Evolutionary conservation across 2,113 vertebrate genomes (phyloP), one percentile per base, ranked within the genome.

Genomic region (Marmota monax): DNA sequence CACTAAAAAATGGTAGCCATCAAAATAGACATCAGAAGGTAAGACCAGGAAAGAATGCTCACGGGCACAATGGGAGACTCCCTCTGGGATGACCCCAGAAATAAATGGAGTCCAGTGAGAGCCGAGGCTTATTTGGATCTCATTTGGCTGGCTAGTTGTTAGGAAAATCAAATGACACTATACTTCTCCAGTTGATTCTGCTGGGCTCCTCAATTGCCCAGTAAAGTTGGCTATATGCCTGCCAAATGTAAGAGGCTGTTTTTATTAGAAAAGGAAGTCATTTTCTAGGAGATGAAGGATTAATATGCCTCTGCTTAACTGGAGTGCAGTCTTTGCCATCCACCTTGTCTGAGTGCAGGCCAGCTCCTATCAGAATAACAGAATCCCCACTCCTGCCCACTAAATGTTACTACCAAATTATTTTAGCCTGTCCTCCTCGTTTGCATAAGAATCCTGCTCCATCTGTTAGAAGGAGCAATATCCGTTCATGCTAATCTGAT

Each of bases 361-460:
- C 61, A 56, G 69, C 18, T 37, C 72, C 87, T 78, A 45, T 7
- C n/a, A n/a, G 82, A 58, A 65, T 51, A 89, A 86, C 25, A 88
- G 63, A 65, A 79, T 84, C 87, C 70, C 53, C 9, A 67, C 58
- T 83, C 73, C 65, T 91, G 85, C 78, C 85, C 78, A 63, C 39
- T 72, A 83, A 96, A 97, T 73, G 39, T 79, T 51, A 74, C 78
- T 83, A 94, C 80, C 93, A 92, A 96, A 95, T 92, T 95, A 95
- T 72, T 45, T 72, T 84, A 94, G 92, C 94, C 90, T 95, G 76
- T 67, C 79, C 45, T 69, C 78, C 88, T 97, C 56, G 22, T 98
- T 98, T 98, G 95, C 97, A 98, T 98, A 97, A 97, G 97, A 98
- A 97, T 97, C 92, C 96, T 78, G 84, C 97, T 97, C 98, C 98